Base-by-base conservation (phyloP, 2,797 vertebrate species). In the Thaleichthys pacificus region DNA sequence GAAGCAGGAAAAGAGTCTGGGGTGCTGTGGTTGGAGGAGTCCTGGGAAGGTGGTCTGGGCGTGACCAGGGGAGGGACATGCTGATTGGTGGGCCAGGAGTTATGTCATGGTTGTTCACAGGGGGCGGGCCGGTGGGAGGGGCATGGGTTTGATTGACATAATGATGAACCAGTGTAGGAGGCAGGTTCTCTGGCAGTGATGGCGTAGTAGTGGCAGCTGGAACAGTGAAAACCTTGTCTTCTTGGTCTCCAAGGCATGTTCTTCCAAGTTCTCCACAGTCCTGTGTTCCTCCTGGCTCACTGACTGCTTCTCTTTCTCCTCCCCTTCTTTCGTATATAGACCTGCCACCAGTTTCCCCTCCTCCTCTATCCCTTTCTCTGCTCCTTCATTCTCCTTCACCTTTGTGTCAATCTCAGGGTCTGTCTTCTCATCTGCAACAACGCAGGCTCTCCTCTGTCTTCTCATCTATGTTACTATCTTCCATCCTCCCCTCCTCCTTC, bases 301-400 rank as follows among this genome's bases (percentile, higher is more conserved):
- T 22, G 26, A 38, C 12, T 56, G 42, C 69, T 21, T n/a, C 35
- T 58, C 12, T 51, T 61, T 19, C 38, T 68, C 65, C 38, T 66
- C 38, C 69, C n/a, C 38, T 9, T 2, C 68, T n/a, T 49, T 67
- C 54, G 71, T 14, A 5, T 19, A 12, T 26, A 72, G 66, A 68
- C 11, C 87, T 32, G 75, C 82, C 49, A 87, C 82, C 32, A 83
- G 76, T 69, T 28, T 71, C 58, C 76, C 67, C 64, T 86, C 77
- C 32, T 82, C 71, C 24, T 57, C 47, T 3, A 42, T 67, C 61
- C 73, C 63, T 19, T 61, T 47, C 67, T 32, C 76, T 62, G 70
- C 62, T 32, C 19, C 47, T 28, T 17, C 15, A 3, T 51, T 12
- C 49, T 26, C 14, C 62, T 76, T 8, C 66, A 19, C 38, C 62